Conservation (phyloP, 2,113 vertebrate genomes). For the Ophthalmolycus amberensis region DNA sequence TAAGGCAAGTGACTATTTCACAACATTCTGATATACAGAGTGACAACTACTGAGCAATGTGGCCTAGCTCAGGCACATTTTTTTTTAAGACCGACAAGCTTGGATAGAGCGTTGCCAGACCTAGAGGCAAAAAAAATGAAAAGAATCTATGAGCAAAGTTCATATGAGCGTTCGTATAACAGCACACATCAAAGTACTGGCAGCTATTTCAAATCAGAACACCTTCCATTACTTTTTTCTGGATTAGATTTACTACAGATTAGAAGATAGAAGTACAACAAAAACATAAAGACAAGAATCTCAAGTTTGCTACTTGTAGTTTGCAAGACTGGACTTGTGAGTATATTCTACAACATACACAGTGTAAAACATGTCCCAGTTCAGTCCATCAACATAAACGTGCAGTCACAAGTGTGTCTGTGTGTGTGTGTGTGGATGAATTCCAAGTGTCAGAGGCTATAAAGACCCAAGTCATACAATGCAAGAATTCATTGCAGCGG, state of each 20-base stretch:
- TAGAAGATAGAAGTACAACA: background rate
- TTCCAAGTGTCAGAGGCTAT: slow-evolving; percentile 48
- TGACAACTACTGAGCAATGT: slow-evolving; percentile 10
- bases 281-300: background rate
- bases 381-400: background rate
- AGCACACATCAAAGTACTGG: background rate
- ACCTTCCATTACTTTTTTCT: background rate
- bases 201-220: background rate
- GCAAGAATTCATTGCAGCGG: slow-evolving; percentile 53
- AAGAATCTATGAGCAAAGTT: slow-evolving; percentile 5
- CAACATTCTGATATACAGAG: background rate
- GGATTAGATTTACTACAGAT: background rate
- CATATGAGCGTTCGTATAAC: background rate
- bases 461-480: slow-evolving; percentile 61
- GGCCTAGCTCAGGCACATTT: background rate
- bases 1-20: background rate
- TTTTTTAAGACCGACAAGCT: slow-evolving; percentile 11
- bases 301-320: background rate
- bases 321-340: background rate
- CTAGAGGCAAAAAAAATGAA: background rate
- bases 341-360: background rate
- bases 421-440: slow-evolving; percentile 9
- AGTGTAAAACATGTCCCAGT: background rate
- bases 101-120: background rate
- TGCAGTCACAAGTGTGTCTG: slow-evolving; percentile 13